phyloP scores from a whole-genome alignment of 2,888 invertebrate species.

The Gandaritis pyraliata region DNA sequence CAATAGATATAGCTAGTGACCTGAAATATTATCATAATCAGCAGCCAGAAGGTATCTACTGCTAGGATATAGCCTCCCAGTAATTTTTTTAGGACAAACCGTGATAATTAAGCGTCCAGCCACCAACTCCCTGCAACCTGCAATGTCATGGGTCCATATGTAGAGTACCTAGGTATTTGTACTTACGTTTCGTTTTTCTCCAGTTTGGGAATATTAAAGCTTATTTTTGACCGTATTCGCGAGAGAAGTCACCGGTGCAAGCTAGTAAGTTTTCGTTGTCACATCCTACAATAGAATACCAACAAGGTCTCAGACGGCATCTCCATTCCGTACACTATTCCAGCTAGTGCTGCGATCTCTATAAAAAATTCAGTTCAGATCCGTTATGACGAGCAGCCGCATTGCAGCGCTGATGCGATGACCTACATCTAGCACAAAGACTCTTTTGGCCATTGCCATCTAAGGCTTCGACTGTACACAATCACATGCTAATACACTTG shows the following conservation, averaged over 20 bases:
- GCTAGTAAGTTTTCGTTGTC: background rate
- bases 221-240: no score
- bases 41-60: no score
- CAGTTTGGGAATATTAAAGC: no score
- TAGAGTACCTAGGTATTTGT: no score
- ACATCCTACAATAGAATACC: slow-evolving; percentile 14
- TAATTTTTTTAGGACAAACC: no score
- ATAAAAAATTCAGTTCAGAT: slow-evolving; percentile 32
- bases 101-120: no score
- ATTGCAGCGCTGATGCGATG: slow-evolving; percentile 73
- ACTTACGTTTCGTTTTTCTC: no score
- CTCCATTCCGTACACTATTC: slow-evolving; percentile 2
- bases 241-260: background rate
- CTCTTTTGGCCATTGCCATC: slow-evolving; percentile 35
- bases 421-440: slow-evolving; percentile 68
- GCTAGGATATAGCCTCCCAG: no score
- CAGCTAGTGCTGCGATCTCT: slow-evolving; percentile 11
- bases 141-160: no score
- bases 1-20: no score
- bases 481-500: background rate
- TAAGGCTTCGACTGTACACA: slow-evolving; percentile 5
- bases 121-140: no score
- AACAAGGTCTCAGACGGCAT: slow-evolving; percentile 7
- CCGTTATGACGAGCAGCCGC: slow-evolving; percentile 58
- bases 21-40: no score